Evolutionary conservation across 2,888 invertebrate species (phyloP), one percentile per base, ranked within the genome.

Genomic region (Monoplex corrugatus): DNA sequence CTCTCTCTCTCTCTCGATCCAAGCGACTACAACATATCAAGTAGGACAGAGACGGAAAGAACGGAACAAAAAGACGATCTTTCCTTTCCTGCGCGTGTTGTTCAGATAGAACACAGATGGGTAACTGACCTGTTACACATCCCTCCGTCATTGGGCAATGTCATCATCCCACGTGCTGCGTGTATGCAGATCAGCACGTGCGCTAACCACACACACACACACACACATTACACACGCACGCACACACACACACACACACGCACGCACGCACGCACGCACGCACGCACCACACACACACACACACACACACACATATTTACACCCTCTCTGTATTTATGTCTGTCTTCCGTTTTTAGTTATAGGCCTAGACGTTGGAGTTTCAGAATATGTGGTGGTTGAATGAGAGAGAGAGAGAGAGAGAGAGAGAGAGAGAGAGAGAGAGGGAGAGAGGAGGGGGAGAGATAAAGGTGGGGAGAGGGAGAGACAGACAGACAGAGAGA

Each of bases 181-280:
- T 32, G 35, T 32, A 75, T 10, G 35, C 2, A 2, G 3, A 32
- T 32, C 8, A 16, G 75, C 75, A 75, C 75, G 75, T 13, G 32
- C 32, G 13, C 32, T 6, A 23, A 6, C 8, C 32, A 3, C n/a
- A n/a, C 13, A n/a, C 75, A 75, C 32, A 28, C 75, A 75, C 19
- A 75, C 75, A n/a, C 32, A 10, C 2, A 57, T n/a, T 50, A 57
- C 19, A 16, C 10, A 57, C 57, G 57, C 57, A 23, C 57, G 57
- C 57, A 57, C 2, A n/a, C 75, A 75, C n/a, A n/a, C 75, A 75
- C 32, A 23, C 75, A 75, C 57, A 75, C 57, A 57, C 75, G n/a
- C 75, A 75, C 75, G 35, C 75, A 75, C 28, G 35, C 2, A 2
- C 10, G 75, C 75, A 19, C n/a, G 75, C 75, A 75, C 75, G 75